Conservation (phyloP, 2,797 vertebrate genomes). For the Threskiornis aethiopicus region DNA sequence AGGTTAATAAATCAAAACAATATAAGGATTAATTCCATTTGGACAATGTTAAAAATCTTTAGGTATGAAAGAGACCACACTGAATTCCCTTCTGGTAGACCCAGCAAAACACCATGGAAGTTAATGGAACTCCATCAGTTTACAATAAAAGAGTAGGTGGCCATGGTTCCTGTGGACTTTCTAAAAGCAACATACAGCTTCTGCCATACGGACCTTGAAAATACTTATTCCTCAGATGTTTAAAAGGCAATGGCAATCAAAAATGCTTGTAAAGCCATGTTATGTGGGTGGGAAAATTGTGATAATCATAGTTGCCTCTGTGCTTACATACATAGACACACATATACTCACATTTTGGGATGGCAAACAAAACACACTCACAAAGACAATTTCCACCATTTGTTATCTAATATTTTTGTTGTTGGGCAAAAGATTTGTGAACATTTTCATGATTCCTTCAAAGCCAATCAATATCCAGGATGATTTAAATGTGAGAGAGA, state of each 20-base stretch:
- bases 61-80: background rate
- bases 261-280: background rate
- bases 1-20: background rate
- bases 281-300: background rate
- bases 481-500: background rate
- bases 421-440: background rate
- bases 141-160: background rate
- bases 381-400: background rate
- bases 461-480: background rate
- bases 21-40: background rate
- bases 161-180: background rate
- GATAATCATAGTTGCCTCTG: background rate
- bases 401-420: background rate
- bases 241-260: background rate
- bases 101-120: background rate
- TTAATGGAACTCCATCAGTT: background rate
- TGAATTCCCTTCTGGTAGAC: background rate
- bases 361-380: background rate
- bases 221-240: background rate
- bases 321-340: background rate
- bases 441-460: background rate
- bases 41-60: background rate
- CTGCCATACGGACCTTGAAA: background rate
- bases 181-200: background rate
- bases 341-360: background rate